phyloP scores from a whole-genome alignment of 2,888 invertebrate genomes.

The Celastrina argiolus region DNA sequence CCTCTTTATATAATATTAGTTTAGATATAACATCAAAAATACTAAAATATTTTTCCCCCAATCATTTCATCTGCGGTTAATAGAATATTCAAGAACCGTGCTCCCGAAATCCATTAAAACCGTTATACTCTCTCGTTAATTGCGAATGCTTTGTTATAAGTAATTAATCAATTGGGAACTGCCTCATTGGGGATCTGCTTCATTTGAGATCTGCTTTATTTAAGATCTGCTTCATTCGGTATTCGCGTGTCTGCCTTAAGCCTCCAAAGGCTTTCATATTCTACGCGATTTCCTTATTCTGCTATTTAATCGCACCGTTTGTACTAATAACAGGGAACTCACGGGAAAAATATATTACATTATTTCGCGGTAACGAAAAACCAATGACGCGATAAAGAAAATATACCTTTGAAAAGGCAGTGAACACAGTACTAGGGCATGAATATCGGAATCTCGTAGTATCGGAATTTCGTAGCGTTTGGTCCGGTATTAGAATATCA shows the following conservation, averaged over 20 bases:
- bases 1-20: no score
- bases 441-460: no score
- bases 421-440: no score
- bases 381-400: not conserved
- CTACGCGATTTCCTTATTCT: not conserved
- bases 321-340: not conserved
- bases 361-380: not conserved
- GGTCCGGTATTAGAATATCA: no score
- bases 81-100: not conserved
- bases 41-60: not conserved
- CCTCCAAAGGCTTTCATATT: not conserved
- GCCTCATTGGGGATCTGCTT: no score
- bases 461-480: no score
- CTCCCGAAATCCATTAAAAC: slow-evolving; percentile 27
- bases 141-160: slow-evolving; percentile 23
- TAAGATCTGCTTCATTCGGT: slow-evolving; percentile 14
- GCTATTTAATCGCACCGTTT: not conserved
- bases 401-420: not conserved
- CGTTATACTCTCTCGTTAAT: slow-evolving; percentile 22
- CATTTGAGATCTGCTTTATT: slow-evolving; percentile 12
- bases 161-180: slow-evolving; percentile 23
- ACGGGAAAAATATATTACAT: not conserved
- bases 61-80: not conserved
- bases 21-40: no score
- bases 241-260: not conserved